These are phyloP conservation scores for Physella acuta DNA, from an alignment of 1,140 invertebrate genomes.

Conservation along the genomic window DNA sequence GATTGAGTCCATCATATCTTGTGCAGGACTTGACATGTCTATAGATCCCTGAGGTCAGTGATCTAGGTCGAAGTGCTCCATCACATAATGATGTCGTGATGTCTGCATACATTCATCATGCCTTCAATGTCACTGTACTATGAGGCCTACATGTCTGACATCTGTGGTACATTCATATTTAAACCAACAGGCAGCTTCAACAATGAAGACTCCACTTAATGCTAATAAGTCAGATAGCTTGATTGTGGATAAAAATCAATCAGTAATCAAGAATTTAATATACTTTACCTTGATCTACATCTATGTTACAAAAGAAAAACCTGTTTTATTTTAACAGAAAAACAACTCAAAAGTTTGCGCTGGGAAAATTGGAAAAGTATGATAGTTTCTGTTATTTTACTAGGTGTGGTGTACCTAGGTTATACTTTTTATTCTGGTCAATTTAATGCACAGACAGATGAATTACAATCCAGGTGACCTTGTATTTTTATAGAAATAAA, in stretches of 20 bases:
- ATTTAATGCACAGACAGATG: background rate
- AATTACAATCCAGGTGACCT: background rate
- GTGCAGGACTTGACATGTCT: no score
- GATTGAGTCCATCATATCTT: no score
- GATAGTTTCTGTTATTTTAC: slow-evolving; percentile 3
- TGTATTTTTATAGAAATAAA: background rate
- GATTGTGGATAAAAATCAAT: background rate
- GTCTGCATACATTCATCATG: no score
- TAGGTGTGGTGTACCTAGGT: background rate
- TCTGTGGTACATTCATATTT: no score
- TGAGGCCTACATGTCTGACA: no score
- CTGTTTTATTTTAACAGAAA: background rate
- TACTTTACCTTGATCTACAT: background rate
- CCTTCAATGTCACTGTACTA: no score
- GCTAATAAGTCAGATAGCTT: background rate
- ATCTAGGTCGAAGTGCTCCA: no score
- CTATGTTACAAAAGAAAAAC: background rate
- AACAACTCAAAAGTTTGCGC: slow-evolving; percentile 1
- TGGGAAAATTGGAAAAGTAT: slow-evolving; percentile 14
- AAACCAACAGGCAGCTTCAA: background rate
- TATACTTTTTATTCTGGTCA: background rate
- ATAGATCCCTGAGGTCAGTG: no score
- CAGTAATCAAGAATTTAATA: background rate
- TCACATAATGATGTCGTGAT: no score
- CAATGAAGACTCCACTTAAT: background rate